Conservation (phyloP, 2,888 invertebrate species). For the Orchesellides sinensis region DNA sequence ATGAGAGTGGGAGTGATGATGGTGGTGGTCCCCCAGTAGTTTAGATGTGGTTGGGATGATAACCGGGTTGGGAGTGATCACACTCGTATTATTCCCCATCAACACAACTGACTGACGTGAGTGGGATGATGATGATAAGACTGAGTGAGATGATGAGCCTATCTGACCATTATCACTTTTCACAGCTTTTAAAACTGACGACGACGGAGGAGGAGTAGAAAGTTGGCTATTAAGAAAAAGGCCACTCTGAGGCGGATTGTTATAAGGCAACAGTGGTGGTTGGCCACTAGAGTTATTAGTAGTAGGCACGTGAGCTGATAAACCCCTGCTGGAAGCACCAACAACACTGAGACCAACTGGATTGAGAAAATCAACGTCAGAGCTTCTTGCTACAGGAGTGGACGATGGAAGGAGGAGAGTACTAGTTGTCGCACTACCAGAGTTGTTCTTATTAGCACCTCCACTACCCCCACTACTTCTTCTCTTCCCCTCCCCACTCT, state of each 20-base stretch:
- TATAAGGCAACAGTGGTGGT: slow-evolving; percentile 20
- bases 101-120: not conserved
- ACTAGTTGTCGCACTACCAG: not conserved
- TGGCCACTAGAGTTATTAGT: not conserved
- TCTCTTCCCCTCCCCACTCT: slow-evolving; percentile 1
- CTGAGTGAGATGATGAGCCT: not conserved
- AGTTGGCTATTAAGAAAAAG: not conserved
- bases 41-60: not conserved
- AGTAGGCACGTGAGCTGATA: slow-evolving; percentile 17
- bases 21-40: not conserved
- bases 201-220: not conserved
- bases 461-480: not conserved
- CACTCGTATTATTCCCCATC: not conserved
- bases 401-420: not conserved
- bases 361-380: slow-evolving; percentile 17
- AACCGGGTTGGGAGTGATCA: not conserved
- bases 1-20: not conserved
- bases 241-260: not conserved
- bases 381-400: not conserved
- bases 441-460: not conserved
- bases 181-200: not conserved
- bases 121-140: not conserved
- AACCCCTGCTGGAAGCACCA: slow-evolving; percentile 16
- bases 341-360: slow-evolving; percentile 20
- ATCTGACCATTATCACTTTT: not conserved